phyloP scores from a whole-genome alignment of 2,888 invertebrate species.

The Cosmopolites sordidus region DNA sequence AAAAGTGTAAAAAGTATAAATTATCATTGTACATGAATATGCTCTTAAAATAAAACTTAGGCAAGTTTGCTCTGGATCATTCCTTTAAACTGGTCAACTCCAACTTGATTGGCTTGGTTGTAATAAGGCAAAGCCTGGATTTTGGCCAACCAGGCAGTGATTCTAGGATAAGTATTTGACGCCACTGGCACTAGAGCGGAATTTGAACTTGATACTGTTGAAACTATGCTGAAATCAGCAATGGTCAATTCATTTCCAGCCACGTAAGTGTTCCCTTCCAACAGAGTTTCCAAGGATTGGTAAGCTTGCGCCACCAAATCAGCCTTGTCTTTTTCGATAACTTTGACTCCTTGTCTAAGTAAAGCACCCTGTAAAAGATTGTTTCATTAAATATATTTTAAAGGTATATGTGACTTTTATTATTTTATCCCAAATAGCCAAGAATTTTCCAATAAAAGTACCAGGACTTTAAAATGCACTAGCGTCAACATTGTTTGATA shows the following conservation, averaged over 20 bases:
- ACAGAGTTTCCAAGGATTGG: slow-evolving; percentile 44
- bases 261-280: slow-evolving; percentile 37
- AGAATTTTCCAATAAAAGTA: too few species aligned
- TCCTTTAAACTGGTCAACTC: slow-evolving; percentile 30
- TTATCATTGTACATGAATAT: neutral
- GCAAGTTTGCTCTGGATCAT: slow-evolving; percentile 32
- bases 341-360: slow-evolving; percentile 37
- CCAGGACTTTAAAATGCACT: too few species aligned
- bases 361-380: slow-evolving; percentile 20
- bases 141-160: slow-evolving; percentile 31
- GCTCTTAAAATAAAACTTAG: slow-evolving; percentile 6
- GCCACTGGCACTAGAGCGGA: slow-evolving; percentile 45
- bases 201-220: slow-evolving; percentile 29
- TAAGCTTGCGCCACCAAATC: slow-evolving; percentile 41
- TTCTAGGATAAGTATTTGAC: slow-evolving; percentile 43
- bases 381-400: too few species aligned
- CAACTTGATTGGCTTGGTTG: slow-evolving; percentile 30
- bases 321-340: slow-evolving; percentile 34
- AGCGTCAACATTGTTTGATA: too few species aligned
- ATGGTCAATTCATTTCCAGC: slow-evolving; percentile 33
- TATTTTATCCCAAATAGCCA: too few species aligned
- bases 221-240: slow-evolving; percentile 33
- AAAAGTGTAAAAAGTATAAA: too few species aligned
- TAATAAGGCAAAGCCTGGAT: slow-evolving; percentile 36
- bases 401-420: too few species aligned